Base-by-base conservation (phyloP, 2,113 vertebrate genomes). In the Pycnonotus jocosus region DNA sequence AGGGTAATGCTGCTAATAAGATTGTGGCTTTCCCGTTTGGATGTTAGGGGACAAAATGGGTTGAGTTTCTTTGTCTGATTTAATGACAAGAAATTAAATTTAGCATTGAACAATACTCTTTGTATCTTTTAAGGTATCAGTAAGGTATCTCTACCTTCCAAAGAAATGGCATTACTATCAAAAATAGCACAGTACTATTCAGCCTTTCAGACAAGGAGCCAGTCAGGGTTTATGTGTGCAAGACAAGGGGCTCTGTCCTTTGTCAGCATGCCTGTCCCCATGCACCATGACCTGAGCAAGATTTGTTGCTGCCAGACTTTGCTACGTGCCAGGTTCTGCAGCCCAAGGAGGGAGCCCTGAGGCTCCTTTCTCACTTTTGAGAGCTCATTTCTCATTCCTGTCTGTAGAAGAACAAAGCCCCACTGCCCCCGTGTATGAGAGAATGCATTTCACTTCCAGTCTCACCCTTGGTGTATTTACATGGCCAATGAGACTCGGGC, bases 21-120 rank as follows among this genome's bases (percentile, higher is more conserved):
- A 82, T 81, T 95, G 44, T 73, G 33, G 13, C 91, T 91, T 92
- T 93, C 89, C 1, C 1, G 0, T 87, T 95, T 82, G 57, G 73
- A 79, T 21, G 6, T 56, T 74, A 74, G 47, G n/a, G 70, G 60
- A 16, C 78, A 69, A 82, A 90, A 62, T 31, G 11, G 12, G 17
- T 81, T 81, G 65, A 53, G 61, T 84, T 87, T 93, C 88, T 91
- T 93, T 92, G 77, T n/a, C 37, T 1, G 3, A 33, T 74, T 92
- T 84, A 94, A 91, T 89, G 77, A 78, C 69, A 79, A 81, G 58
- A 70, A 94, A 94, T 91, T 80, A 48, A 94, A 93, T 90, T 95
- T 74, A 92, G 40, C 15, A 2, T 13, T 78, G 57, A 92, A 60
- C 48, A 85, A 56, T 79, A 64, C 12, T 86, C 94, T 38, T 48